Evolutionary conservation across 1,140 invertebrate genomes (phyloP), one percentile per base, ranked within the genome.

Genomic region (Scylla paramamosain): DNA sequence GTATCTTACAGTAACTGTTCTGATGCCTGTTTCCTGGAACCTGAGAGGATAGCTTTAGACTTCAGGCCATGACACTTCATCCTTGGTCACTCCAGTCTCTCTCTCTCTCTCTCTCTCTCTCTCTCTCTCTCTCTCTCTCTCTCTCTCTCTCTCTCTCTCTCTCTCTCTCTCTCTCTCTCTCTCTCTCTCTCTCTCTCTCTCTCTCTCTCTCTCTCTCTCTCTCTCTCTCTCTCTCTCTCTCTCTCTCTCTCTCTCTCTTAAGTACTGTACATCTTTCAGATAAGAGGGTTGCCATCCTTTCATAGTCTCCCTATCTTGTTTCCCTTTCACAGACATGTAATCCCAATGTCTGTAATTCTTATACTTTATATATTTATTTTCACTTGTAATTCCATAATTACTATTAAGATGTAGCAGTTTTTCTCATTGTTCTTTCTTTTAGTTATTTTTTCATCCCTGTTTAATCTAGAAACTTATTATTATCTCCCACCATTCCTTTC

Each of bases 1-100:
- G 98, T 97, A 97, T n/a, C 7, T 29, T 91, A 59, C 4, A 59
- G 4, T 48, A 48, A 12, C 97, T 29, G n/a, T 32, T 32, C 82
- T 59, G 91, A 77, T 39, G 29, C n/a, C 45, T 93, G 20, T 84
- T 91, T 46, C 14, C n/a, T 87, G 20, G 14, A 39, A 87, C n/a
- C n/a, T 87, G 20, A 8, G 14, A 16, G 29, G 39, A 87, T 87
- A 29, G 29, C 16, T 1, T 28, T 87, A 87, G 0, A 29, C n/a
- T 87, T 29, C 14, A 87, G 39, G 52, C 16, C 52, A 59, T 39
- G 52, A 59, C 10, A 4, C 52, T 20, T 20, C 16, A 0, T 59
- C 16, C 12, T 59, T 59, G 52, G 12, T 20, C 52, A 59, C 83
- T 8, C 20, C 83, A 86, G 25, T 31, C 28, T 86, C 25, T 86